A percentile compares a stretch with the other conserved stretches of the same genome.
Evolutionary conservation across 2,888 invertebrate species (phyloP).

Genomic region (Cephus nigrinus): DNA sequence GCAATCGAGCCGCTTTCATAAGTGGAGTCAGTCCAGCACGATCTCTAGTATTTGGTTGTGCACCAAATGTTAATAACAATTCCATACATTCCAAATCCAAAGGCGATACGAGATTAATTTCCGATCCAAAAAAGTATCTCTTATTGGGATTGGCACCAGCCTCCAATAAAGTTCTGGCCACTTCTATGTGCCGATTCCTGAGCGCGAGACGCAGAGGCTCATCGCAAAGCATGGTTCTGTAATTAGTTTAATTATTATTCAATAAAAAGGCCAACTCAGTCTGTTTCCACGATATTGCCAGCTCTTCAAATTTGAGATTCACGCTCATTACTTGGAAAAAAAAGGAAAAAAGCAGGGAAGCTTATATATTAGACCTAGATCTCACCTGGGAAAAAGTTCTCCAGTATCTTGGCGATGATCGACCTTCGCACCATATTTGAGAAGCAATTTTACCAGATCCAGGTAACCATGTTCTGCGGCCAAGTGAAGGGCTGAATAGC

Average conservation of each 20-base stretch:
- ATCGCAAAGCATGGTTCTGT: constrained; percentile 79
- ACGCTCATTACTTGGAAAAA: background rate
- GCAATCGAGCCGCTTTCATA: constrained; percentile 89
- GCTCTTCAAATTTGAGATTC: background rate
- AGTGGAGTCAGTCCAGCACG: constrained; percentile 89
- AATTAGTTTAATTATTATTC: background rate
- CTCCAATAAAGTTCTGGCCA: constrained; percentile 79
- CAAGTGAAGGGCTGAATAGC: constrained; percentile 90
- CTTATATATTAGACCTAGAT: background rate
- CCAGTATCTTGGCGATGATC: constrained; percentile 81
- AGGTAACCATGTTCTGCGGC: constrained; percentile 87
- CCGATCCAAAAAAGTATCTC: constrained; percentile 90
- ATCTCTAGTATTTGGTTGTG: constrained; percentile 88
- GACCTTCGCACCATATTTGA: constrained; percentile 83
- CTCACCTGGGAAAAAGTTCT: constrained; percentile 73
- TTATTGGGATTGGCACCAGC: constrained; percentile 92
- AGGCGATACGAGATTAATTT: constrained; percentile 86
- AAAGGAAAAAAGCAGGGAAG: background rate
- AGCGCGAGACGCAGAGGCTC: constrained; percentile 91
- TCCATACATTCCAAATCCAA: constrained; percentile 84
- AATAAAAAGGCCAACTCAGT: background rate
- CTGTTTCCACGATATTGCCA: background rate
- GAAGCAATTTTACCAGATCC: constrained; percentile 77
- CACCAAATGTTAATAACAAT: constrained; percentile 85
- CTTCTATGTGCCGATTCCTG: constrained; percentile 83